Evolutionary conservation across 2,113 vertebrate species (phyloP).

Genomic region (Mormyrus iriodes): DNA sequence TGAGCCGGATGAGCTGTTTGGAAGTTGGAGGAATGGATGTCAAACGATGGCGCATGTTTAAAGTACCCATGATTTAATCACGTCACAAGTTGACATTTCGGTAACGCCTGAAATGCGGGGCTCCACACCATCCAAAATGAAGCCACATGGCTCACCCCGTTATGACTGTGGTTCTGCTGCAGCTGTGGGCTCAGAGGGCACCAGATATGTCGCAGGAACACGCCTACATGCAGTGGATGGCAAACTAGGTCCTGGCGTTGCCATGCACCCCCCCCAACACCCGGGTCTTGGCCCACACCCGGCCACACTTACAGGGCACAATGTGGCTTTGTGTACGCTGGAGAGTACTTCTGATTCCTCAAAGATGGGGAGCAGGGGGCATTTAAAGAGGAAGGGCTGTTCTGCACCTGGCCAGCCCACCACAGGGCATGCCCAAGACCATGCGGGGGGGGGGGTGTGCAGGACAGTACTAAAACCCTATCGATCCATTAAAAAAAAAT

Average conservation of each 20-base stretch:
- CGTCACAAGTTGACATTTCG: not conserved
- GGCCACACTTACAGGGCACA: not conserved
- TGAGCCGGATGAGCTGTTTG: not conserved
- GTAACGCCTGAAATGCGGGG: not conserved
- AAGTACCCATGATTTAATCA: not conserved
- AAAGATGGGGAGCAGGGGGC: not conserved
- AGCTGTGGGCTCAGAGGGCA: not conserved
- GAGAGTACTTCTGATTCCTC: not conserved
- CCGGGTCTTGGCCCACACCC: not conserved
- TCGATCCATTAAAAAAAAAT: not conserved
- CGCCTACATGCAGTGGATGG: not conserved
- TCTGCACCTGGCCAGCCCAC: not conserved
- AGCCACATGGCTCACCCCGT: not conserved
- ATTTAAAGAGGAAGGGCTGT: not conserved
- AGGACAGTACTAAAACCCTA: not conserved
- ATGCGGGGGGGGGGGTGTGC: not conserved
- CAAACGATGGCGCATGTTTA: not conserved
- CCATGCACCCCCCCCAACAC: not conserved
- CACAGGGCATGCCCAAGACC: not conserved
- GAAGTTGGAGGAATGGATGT: not conserved
- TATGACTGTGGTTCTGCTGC: not conserved
- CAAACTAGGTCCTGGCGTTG: not conserved
- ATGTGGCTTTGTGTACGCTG: not conserved
- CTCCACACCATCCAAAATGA: not conserved
- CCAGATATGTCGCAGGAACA: not conserved